Percentiles rank a stretch among this genome's conserved stretches.
Conservation (phyloP, 2,888 invertebrate genomes). For the Rotaria macrura region DNA sequence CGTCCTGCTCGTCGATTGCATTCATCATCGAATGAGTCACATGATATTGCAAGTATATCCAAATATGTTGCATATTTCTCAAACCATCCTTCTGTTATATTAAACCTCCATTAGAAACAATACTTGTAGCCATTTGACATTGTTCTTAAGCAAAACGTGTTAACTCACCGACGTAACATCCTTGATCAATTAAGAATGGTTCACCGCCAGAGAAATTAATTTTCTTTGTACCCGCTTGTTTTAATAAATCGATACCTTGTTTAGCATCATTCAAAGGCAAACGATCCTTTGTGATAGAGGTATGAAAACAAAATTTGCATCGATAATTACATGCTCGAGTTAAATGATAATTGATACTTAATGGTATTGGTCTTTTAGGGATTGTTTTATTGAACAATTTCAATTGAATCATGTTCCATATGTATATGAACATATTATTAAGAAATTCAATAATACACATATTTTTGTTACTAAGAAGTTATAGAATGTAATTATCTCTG, state of each 20-base stretch:
- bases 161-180: conserved; percentile 51
- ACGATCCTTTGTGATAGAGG: conserved; percentile 53
- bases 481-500: too few species aligned
- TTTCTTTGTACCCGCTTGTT: conserved; percentile 52
- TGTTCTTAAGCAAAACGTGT: conserved; percentile 51
- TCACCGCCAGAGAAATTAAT: conserved; percentile 55
- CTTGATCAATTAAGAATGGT: conserved; percentile 50
- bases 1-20: conserved; percentile 53
- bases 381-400: not conserved
- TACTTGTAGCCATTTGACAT: conserved; percentile 50
- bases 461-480: too few species aligned
- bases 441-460: not conserved
- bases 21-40: conserved; percentile 53
- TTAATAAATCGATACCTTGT: conserved; percentile 49
- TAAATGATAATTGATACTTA: conserved; percentile 55
- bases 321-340: conserved; percentile 54
- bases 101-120: conserved; percentile 54
- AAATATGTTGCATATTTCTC: conserved; percentile 50
- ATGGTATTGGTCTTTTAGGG: conserved; percentile 34
- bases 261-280: conserved; percentile 52
- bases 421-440: not conserved
- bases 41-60: conserved; percentile 54
- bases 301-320: conserved; percentile 56
- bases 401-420: not conserved
- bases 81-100: conserved; percentile 53